These are phyloP conservation scores for Matsumyia berberina DNA, from an alignment of 2,888 invertebrate genomes.

Conservation along the genomic window DNA sequence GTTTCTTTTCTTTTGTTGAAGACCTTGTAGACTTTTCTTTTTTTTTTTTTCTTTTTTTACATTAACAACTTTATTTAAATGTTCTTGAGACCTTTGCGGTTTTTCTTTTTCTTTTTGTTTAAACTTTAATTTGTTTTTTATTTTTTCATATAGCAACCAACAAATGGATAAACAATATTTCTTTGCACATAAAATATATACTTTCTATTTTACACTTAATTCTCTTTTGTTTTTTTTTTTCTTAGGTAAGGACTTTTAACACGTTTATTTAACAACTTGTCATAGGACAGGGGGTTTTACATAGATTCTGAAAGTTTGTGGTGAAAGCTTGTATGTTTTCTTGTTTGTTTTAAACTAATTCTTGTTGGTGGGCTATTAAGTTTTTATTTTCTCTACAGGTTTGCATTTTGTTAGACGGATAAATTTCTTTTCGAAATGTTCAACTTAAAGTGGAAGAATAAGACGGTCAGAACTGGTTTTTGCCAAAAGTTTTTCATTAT, in stretches of 20 bases:
- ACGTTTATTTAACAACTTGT: conserved; percentile 50
- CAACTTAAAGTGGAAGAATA: conserved; percentile 10
- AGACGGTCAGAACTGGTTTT: conserved; percentile 36
- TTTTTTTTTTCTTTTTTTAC: conserved; percentile 30
- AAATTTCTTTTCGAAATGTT: conserved; percentile 10
- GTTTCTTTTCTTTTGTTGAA: not conserved
- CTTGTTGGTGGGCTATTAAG: conserved; percentile 49
- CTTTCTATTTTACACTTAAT: conserved; percentile 33
- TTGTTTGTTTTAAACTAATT: conserved; percentile 25
- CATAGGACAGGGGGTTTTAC: not conserved
- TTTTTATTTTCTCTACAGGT: conserved; percentile 17
- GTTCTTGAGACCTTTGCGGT: too few relatives aligned
- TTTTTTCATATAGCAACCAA: conserved; percentile 62
- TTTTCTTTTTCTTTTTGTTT: conserved; percentile 40
- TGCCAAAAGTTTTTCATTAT: conserved; percentile 27
- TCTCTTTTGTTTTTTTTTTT: conserved; percentile 15
- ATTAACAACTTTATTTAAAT: conserved; percentile 49
- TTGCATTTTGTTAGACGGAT: conserved; percentile 46
- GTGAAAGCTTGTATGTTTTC: conserved; percentile 13
- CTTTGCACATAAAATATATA: conserved; percentile 66
- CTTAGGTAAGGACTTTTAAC: conserved; percentile 32
- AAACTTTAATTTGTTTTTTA: conserved; percentile 24
- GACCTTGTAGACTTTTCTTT: not conserved
- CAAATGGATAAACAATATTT: conserved; percentile 63
- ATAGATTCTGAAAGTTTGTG: not conserved